phyloP scores from a whole-genome alignment of 2,888 invertebrate species.

The Tachina grossa region DNA sequence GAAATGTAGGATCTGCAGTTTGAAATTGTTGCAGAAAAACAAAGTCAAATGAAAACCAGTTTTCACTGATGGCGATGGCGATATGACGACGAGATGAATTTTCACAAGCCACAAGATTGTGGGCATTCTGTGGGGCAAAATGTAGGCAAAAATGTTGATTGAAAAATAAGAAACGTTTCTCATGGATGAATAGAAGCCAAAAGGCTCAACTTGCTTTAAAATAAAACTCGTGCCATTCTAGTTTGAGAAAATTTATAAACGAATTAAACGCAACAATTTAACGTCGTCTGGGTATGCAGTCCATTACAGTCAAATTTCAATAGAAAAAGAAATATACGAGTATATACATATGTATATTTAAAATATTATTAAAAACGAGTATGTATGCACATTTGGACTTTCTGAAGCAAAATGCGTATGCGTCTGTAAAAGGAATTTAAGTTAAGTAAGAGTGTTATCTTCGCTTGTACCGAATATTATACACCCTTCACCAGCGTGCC shows the following conservation, averaged over 20 bases:
- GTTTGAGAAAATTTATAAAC: slow-evolving; percentile 29
- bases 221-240: slow-evolving; percentile 55
- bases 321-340: slow-evolving; percentile 4
- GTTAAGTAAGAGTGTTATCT: too few relatives aligned
- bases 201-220: not conserved
- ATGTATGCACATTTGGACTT: not conserved
- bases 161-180: slow-evolving; percentile 32
- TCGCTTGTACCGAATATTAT: too few relatives aligned
- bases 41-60: slow-evolving; percentile 41
- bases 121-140: slow-evolving; percentile 21
- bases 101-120: slow-evolving; percentile 47
- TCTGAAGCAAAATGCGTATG: too few relatives aligned
- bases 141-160: slow-evolving; percentile 4
- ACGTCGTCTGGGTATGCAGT: slow-evolving; percentile 26
- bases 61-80: slow-evolving; percentile 25
- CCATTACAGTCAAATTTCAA: slow-evolving; percentile 14
- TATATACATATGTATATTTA: not conserved
- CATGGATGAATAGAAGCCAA: slow-evolving; percentile 10
- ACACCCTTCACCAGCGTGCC: too few relatives aligned
- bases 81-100: slow-evolving; percentile 30
- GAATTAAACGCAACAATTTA: not conserved
- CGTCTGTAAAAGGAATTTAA: too few relatives aligned
- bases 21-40: slow-evolving; percentile 13
- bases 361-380: not conserved
- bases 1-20: slow-evolving; percentile 36